phyloP scores from a whole-genome alignment of 2,797 vertebrate species.

The Echiichthys vipera region DNA sequence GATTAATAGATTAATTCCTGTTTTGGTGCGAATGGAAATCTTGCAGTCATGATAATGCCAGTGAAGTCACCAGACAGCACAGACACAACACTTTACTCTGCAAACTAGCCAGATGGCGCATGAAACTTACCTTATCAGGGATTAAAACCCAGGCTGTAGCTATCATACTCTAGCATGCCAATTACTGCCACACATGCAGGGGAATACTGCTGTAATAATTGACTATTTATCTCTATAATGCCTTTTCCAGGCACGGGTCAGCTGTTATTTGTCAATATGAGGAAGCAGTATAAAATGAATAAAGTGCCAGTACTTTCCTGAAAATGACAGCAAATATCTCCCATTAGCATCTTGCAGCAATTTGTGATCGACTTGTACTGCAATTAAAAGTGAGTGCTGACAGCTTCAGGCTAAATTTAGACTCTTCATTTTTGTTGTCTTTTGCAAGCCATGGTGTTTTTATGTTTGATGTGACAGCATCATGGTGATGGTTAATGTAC shows the following conservation, averaged over 20 bases:
- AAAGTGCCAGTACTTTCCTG: constrained; percentile 64
- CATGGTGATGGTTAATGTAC: constrained; percentile 69
- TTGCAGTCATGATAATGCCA: constrained; percentile 53
- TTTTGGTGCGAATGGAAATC: constrained; percentile 68
- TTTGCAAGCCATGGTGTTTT: constrained; percentile 58
- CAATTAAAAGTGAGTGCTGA: constrained; percentile 77
- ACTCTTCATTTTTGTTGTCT: constrained; percentile 67
- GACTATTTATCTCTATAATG: constrained; percentile 81
- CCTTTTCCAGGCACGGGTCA: constrained; percentile 76
- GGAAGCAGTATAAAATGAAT: constrained; percentile 64
- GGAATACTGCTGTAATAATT: constrained; percentile 71
- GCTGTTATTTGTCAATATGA: constrained; percentile 78
- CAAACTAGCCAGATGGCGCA: constrained; percentile 78
- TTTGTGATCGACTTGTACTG: constrained; percentile 76
- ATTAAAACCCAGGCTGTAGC: constrained; percentile 78
- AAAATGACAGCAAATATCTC: constrained; percentile 78
- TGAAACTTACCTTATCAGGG: constrained; percentile 83
- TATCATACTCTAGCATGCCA: constrained; percentile 72
- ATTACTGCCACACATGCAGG: constrained; percentile 68
- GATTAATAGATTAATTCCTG: constrained; percentile 75
- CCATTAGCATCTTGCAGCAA: constrained; percentile 61
- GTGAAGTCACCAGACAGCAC: constrained; percentile 57
- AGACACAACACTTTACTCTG: constrained; percentile 63
- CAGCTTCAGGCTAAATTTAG: constrained; percentile 77
- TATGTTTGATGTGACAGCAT: constrained; percentile 71